Base-by-base conservation (phyloP, 2,888 invertebrate genomes). In the Heliconius aoede region DNA sequence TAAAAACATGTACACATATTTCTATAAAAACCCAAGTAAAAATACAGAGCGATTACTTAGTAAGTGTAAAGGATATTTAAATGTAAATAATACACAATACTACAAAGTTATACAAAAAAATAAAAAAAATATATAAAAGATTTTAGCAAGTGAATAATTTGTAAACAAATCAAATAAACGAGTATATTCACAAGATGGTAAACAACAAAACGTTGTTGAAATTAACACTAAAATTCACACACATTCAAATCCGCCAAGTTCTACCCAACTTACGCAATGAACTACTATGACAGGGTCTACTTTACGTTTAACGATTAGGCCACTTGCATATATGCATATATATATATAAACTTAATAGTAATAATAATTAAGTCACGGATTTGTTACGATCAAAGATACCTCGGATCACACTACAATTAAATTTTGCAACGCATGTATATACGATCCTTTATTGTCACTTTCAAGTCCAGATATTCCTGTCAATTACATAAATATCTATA, bases 351-450 rank as follows among this genome's bases (percentile, higher is more conserved):
- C 46, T 32, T 28, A 24, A 67, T n/a, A n/a, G n/a, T 13, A 40
- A 40, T 30, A 55, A 40, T 26, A 40, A 60, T n/a, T 36, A 65
- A 77, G n/a, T 58, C 65, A 55, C 21, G 26, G 40, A 68, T 78
- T 76, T 84, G 85, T 85, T 86, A 85, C 86, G 85, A 84, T 83
- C 86, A 84, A 83, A 76, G 80, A 82, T 79, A 77, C 75, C 76
- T 71, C 78, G 65, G 51, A 73, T 80, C 46, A 76, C 46, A 76
- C 72, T 72, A 60, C 60, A 58, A 36, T 68, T 40, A 28, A 51
- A 74, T 77, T 78, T 72, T 65, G 74, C 72, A 74, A 64, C 62
- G 46, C 77, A 72, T 26, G 30, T 65, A 65, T 26, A 40, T 65
- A 65, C 26, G 15, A 24, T 24, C 36, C 46, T 40, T 9, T n/a